Conservation (phyloP, 2,797 vertebrate species). For the Paguma larvata region DNA sequence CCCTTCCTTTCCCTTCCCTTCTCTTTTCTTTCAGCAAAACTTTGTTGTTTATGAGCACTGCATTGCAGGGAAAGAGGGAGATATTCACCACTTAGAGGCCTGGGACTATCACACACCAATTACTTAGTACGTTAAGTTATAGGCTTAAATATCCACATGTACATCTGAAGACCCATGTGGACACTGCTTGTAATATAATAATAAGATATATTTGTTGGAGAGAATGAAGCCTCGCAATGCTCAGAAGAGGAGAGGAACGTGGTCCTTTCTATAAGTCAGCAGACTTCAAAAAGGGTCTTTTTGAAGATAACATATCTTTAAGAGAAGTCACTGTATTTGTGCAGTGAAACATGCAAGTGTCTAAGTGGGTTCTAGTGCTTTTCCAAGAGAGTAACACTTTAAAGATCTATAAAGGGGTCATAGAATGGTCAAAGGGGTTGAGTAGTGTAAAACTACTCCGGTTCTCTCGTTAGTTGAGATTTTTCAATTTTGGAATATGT, state of each 20-base stretch:
- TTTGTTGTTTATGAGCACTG: background rate
- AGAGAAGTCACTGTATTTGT: background rate
- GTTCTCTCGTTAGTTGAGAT: background rate
- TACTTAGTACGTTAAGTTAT: background rate
- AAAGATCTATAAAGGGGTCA: background rate
- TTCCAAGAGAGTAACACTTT: background rate
- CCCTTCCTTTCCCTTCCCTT: no score
- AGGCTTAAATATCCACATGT: background rate
- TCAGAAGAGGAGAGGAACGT: background rate
- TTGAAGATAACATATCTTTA: constrained; percentile 19
- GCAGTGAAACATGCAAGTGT: background rate
- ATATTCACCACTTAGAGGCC: background rate
- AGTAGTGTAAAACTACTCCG: background rate
- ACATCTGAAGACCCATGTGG: background rate
- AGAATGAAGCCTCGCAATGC: background rate
- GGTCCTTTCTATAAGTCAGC: background rate
- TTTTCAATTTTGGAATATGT: background rate
- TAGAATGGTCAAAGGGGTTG: background rate
- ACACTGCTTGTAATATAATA: background rate
- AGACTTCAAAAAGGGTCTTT: constrained; percentile 43
- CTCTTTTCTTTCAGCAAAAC: background rate
- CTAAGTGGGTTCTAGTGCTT: background rate
- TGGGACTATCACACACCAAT: background rate
- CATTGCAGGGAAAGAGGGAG: background rate
- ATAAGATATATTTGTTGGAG: background rate